These are phyloP conservation scores for Spodoptera exigua DNA, from an alignment of 2,888 invertebrate species.

Conservation along the genomic window DNA sequence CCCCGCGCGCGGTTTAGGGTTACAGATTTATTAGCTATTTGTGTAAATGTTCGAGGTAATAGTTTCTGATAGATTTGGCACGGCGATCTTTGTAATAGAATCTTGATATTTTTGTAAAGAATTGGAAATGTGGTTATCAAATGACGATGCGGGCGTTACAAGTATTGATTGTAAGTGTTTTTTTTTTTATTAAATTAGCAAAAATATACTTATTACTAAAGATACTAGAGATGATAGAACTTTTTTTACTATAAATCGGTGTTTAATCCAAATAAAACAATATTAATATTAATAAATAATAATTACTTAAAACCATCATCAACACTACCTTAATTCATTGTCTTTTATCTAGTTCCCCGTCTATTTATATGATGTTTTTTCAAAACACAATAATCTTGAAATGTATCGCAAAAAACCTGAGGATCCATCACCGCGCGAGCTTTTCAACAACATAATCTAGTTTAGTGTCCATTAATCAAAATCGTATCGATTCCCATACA, in stretches of 20 bases:
- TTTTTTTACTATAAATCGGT: no score
- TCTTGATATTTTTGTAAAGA: conserved; percentile 39
- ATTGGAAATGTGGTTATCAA: conserved; percentile 28
- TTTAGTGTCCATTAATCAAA: conserved; percentile 84
- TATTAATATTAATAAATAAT: not conserved
- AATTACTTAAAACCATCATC: not conserved
- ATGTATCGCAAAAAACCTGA: conserved; percentile 62
- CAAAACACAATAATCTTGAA: conserved; percentile 29
- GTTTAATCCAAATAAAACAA: no score
- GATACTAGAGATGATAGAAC: not conserved
- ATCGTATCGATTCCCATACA: conserved; percentile 84
- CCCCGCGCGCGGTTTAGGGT: conserved; percentile 50
- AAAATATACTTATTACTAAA: not conserved
- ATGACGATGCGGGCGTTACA: conserved; percentile 36
- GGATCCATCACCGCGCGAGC: conserved; percentile 63
- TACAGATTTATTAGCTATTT: conserved; percentile 56
- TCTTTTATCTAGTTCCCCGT: conserved; percentile 9
- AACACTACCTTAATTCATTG: conserved; percentile 1
- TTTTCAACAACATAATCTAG: conserved; percentile 84
- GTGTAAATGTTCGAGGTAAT: conserved; percentile 48
- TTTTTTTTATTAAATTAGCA: not conserved
- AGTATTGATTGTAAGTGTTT: not conserved
- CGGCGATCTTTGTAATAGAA: conserved; percentile 34
- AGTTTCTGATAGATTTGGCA: conserved; percentile 38
- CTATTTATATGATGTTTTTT: conserved; percentile 24